Conservation (phyloP, 2,113 vertebrate species). For the Erythrocercus mccallii region DNA sequence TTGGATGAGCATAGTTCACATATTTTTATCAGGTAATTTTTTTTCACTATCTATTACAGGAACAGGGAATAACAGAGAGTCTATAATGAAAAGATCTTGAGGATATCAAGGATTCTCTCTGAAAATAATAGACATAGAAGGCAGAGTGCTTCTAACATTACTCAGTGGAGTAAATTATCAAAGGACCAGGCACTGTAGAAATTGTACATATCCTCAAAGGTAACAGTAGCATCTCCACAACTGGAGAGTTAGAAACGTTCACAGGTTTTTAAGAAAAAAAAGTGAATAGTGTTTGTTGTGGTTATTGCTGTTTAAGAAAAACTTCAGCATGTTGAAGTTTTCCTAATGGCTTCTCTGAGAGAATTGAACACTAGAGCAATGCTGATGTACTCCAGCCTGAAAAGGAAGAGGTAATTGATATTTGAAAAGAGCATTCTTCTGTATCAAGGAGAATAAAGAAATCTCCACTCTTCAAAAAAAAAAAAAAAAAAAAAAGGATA, state of each 20-base stretch:
- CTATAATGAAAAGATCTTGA: neutral
- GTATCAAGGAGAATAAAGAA: neutral
- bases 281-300: accelerated
- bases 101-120: neutral
- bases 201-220: neutral
- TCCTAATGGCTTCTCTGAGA: neutral
- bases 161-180: neutral
- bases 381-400: neutral
- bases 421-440: neutral
- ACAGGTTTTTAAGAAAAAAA: neutral
- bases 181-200: neutral
- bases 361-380: neutral
- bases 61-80: neutral
- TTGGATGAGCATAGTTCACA: neutral
- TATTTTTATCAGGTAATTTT: neutral
- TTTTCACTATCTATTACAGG: neutral
- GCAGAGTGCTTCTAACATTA: neutral
- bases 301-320: neutral
- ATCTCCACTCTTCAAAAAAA: neutral
- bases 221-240: neutral
- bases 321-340: neutral
- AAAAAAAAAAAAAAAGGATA: too few relatives aligned
- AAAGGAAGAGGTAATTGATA: neutral
- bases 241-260: neutral
- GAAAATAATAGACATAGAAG: neutral